phyloP scores from a whole-genome alignment of 2,113 vertebrate genomes.

The Suncus etruscus region DNA sequence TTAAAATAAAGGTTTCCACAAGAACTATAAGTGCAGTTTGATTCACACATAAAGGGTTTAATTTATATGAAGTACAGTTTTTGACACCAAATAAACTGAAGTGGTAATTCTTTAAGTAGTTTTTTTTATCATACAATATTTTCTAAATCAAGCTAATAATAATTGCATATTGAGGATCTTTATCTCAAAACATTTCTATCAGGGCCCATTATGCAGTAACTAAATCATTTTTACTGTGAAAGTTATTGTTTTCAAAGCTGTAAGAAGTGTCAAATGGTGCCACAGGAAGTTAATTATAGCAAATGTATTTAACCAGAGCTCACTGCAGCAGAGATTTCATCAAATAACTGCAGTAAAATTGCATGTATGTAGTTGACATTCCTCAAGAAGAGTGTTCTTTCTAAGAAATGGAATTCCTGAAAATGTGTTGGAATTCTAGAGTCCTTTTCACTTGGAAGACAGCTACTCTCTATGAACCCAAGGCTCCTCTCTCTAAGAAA shows the following conservation, averaged over 20 bases:
- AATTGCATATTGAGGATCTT: conserved; percentile 75
- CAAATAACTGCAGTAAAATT: conserved; percentile 28
- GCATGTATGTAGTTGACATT: not conserved
- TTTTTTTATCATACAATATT: conserved; percentile 69
- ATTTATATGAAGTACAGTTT: conserved; percentile 55
- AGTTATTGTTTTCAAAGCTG: conserved; percentile 80
- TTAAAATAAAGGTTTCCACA: conserved; percentile 30
- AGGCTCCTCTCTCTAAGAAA: not conserved
- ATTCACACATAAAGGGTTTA: conserved; percentile 44
- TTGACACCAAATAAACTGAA: conserved; percentile 43
- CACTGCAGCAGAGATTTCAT: conserved; percentile 52
- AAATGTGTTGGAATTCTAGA: conserved; percentile 9
- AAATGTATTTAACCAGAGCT: conserved; percentile 72
- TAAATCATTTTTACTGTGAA: conserved; percentile 81
- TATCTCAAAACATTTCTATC: conserved; percentile 74
- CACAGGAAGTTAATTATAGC: conserved; percentile 80
- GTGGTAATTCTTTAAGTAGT: conserved; percentile 54
- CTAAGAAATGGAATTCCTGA: conserved; percentile 11
- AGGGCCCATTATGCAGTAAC: conserved; percentile 49
- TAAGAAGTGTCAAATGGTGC: conserved; percentile 74
- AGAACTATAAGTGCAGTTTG: conserved; percentile 49
- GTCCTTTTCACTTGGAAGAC: conserved; percentile 7
- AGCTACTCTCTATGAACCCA: conserved; percentile 5
- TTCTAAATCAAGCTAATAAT: conserved; percentile 75
- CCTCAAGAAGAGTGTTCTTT: conserved; percentile 35